Conservation (phyloP, 1,140 invertebrate species). For the Lethrus apterus region DNA sequence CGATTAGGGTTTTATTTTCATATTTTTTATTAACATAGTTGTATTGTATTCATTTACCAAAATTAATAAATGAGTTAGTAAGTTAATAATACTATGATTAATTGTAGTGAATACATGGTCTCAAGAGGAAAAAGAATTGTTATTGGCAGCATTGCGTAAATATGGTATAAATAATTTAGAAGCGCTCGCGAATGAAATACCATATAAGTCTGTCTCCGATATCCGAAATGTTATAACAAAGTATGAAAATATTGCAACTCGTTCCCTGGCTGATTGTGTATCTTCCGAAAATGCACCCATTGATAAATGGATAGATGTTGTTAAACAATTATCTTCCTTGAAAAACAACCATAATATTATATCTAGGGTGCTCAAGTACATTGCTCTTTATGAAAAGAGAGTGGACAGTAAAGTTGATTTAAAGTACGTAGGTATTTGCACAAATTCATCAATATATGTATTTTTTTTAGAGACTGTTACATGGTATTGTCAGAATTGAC, state of each 20-base stretch:
- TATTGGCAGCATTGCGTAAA: slow-evolving; percentile 15
- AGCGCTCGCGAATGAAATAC: slow-evolving; percentile 13
- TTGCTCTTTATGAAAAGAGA: slow-evolving; percentile 18
- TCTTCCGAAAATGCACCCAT: slow-evolving; percentile 16
- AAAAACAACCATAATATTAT: slow-evolving; percentile 11
- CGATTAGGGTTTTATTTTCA: not conserved
- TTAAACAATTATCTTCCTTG: slow-evolving; percentile 8
- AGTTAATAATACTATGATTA: slow-evolving; percentile 11
- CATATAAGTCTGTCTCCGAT: slow-evolving; percentile 15
- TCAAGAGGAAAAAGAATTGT: slow-evolving; percentile 15
- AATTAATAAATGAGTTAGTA: too few species aligned
- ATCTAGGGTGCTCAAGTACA: slow-evolving; percentile 20
- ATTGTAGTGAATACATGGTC: slow-evolving; percentile 19
- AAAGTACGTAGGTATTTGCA: slow-evolving; percentile 11
- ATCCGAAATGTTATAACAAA: slow-evolving; percentile 11
- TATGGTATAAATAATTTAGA: slow-evolving; percentile 16
- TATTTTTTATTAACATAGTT: too few species aligned
- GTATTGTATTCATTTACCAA: not conserved
- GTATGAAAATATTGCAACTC: slow-evolving; percentile 15
- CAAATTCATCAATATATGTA: not conserved
- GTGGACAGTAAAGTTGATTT: slow-evolving; percentile 6
- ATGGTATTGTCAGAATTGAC: slow-evolving; percentile 16
- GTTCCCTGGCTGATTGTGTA: not conserved
- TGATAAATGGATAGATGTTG: slow-evolving; percentile 19
- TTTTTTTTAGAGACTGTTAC: slow-evolving; percentile 23